Evolutionary conservation across 1,140 invertebrate species (phyloP), one percentile per base, ranked within the genome.

Genomic region (Ylistrum balloti): DNA sequence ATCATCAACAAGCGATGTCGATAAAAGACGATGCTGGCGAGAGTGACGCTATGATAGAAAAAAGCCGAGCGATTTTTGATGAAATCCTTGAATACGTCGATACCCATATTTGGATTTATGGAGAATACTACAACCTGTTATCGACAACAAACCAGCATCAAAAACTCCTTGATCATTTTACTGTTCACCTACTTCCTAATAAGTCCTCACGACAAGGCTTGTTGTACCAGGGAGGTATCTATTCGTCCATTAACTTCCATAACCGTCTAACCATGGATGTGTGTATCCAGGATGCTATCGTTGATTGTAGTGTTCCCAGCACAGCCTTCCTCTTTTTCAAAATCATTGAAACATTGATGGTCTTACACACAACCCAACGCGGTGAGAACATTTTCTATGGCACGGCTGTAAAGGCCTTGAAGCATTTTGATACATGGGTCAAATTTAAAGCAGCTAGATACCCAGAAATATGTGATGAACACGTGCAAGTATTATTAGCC

Each of bases 51-150:
- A 17, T 86, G 11, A 86, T 86, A n/a, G 20, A 86, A 0, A 89
- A 41, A 86, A 89, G 74, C 38, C 22, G 34, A 20, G n/a, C 5
- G 17, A 38, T 86, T 35, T 89, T 86, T 86, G 20, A 86, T 20
- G 20, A 86, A 13, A 22, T 38, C 32, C 32, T 89, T 38, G 5
- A n/a, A 22, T 13, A 89, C 33, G 88, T 11, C 5, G 85, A 33
- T 11, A 32, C 15, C 11, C 56, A 33, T 85, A 35, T 56, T 3
- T 89, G 88, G 88, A 38, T 89, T 38, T 33, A 74, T 85, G 20
- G 33, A 38, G 88, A 85, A 38, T 89, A 89, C 35, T 89, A 86
- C 85, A 86, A 89, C 20, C n/a, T 89, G 0, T 34, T 89, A 15
- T 86, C 28, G 56, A 74, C 56, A 9, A 74, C 56, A 74, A 74